Evolutionary conservation across 2,888 invertebrate species (phyloP), one percentile per base, ranked within the genome.

Genomic region (Standfussiana lucernea): DNA sequence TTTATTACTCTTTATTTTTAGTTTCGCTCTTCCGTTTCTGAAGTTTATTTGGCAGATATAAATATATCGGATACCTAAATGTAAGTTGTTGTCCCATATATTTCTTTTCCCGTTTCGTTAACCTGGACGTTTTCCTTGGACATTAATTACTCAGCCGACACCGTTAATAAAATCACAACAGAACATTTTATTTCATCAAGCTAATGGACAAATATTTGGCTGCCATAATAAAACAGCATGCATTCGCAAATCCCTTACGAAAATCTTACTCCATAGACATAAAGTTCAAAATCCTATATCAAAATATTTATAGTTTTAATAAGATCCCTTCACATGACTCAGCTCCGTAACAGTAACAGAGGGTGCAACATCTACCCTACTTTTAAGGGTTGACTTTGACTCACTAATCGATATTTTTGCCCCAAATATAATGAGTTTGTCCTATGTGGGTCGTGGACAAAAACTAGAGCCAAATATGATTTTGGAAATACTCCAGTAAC

Each of bases 151-250:
- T 77, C n/a, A 77, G 69, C n/a, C 66, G 64, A 56, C 45, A n/a
- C 62, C 77, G 65, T 76, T 86, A 80, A 85, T 87, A 88, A 89
- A 89, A 88, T 89, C 72, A 82, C 79, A 64, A n/a, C n/a, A 45
- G 72, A 81, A 81, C 79, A 84, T 88, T 88, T 81, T 61, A 82
- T 92, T 93, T 91, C 92, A 94, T 95, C 90, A 92, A 89, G 85
- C 84, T 94, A 94, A 94, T 94, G 92, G 92, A 80, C 92, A 93
- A 95, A 95, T 95, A 94, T 95, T 95, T 93, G 91, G 89, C 87
- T 90, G 87, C 87, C 78, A 79, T 85, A 90, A 87, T 88, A 85
- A 89, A 88, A 89, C 85, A 85, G 88, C 91, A 88, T 89, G 89
- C 88, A 91, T 90, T 88, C 68, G 79, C 89, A 83, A 88, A 50